Base-by-base conservation (phyloP, 2,113 vertebrate species). In the Loxodonta africana region DNA sequence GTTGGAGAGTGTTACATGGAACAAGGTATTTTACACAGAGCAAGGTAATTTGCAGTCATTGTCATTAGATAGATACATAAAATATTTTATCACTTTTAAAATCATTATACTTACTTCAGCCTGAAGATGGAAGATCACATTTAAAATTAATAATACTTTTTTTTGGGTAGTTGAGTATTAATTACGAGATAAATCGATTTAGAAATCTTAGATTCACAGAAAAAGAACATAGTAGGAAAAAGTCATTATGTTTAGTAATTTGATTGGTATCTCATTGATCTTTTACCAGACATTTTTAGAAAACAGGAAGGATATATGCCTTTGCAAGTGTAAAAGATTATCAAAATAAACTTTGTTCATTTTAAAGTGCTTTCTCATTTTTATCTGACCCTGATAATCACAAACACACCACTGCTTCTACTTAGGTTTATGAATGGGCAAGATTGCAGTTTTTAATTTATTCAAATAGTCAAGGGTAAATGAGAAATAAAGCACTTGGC, bases 311-410 rank as follows among this genome's bases (percentile, higher is more conserved):
- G 5, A 84, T 44, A 23, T 28, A 80, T 78, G 23, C 21, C 53
- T 81, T 95, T 93, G 21, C 0, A 81, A 95, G 81, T 88, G 20
- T 20, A 74, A 51, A 89, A 89, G 15, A 44, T 30, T 74, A 94
- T 80, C 53, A 62, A 73, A 95, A 69, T 94, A 28, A 77, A 57
- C 57, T 63, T 90, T 96, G 62, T 41, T 93, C 57, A 62, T 62
- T 82, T 11, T 51, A 18, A 90, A 76, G 83, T 65, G 41, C 12
- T 85, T 84, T 85, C 26, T 67, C 1, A 85, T 21, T 81, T 95
- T 57, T 88, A 46, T 73, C 33, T 67, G 41, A 77, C 51, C 33
- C 8, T 83, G 44, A 77, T 80, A 83, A 76, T 51, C 62, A 84
- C 26, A 88, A 65, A 83, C 6, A 81, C 8, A 67, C 46, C 21